These are phyloP conservation scores for Patella vulgata DNA, from an alignment of 1,140 invertebrate species.

Conservation along the genomic window DNA sequence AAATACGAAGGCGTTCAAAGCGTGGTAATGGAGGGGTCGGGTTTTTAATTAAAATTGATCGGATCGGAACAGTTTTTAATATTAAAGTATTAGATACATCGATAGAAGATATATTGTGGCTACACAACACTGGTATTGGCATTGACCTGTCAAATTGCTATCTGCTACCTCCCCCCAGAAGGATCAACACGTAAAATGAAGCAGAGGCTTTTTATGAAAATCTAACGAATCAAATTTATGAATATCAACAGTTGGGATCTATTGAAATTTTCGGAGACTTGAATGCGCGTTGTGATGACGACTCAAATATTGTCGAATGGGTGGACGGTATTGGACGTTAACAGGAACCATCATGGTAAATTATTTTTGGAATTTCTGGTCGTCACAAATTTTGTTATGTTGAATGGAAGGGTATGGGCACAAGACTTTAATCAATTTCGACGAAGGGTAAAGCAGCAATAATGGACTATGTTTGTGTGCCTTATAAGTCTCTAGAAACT, in stretches of 20 bases:
- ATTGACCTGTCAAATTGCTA: background rate
- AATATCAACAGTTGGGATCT: constrained; percentile 11
- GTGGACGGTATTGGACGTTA: constrained; percentile 12
- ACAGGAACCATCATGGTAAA: constrained; percentile 11
- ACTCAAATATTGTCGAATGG: constrained; percentile 8
- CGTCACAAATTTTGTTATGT: no score
- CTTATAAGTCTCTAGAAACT: constrained; percentile 10
- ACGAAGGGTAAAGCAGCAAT: constrained; percentile 15
- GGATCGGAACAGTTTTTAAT: background rate
- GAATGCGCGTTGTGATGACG: constrained; percentile 16
- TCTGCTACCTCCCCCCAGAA: constrained; percentile 16
- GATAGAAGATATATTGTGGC: constrained; percentile 23
- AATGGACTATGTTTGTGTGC: constrained; percentile 14
- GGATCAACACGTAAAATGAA: constrained; percentile 3
- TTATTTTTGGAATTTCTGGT: constrained; percentile 21
- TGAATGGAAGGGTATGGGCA: constrained; percentile 14
- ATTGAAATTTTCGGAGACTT: constrained; percentile 21
- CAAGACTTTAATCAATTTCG: constrained; percentile 17
- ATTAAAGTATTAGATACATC: constrained; percentile 6
- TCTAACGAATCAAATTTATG: constrained; percentile 10
- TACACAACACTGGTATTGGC: constrained; percentile 1
- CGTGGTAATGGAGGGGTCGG: constrained; percentile 16
- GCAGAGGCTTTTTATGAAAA: constrained; percentile 10
- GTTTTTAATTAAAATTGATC: constrained; percentile 10
- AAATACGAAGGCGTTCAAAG: constrained; percentile 7